These are phyloP conservation scores for Darevskia nairensis DNA, from an alignment of 2,797 vertebrate species.

Conservation along the genomic window DNA sequence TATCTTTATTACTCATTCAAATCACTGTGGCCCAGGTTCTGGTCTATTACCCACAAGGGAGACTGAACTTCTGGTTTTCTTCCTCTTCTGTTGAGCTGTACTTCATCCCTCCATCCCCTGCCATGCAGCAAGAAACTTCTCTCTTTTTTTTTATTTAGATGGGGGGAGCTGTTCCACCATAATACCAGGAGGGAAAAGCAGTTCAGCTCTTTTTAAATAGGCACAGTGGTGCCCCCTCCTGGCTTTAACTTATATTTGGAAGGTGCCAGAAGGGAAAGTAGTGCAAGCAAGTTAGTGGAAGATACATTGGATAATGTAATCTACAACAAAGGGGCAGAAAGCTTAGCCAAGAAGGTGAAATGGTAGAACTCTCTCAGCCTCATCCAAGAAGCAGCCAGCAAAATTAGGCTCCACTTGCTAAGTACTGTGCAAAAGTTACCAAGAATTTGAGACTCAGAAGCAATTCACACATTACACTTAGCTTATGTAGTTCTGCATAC, in stretches of 20 bases:
- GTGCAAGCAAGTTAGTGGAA: background rate
- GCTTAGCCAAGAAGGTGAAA: background rate
- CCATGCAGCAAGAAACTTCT: constrained; percentile 1
- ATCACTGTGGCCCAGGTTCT: constrained; percentile 35
- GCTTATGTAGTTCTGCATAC: background rate
- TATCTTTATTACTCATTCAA: constrained; percentile 50
- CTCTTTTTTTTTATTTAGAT: background rate
- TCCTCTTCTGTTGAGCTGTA: background rate
- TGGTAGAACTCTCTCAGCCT: background rate
- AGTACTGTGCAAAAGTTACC: background rate
- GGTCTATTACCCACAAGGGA: background rate
- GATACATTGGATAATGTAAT: background rate
- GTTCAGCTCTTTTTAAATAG: constrained; percentile 5
- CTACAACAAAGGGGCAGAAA: background rate
- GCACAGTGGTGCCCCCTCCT: constrained; percentile 15
- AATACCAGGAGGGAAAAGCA: background rate
- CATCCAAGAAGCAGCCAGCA: background rate
- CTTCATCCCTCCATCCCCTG: background rate
- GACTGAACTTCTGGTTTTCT: background rate
- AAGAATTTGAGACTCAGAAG: background rate
- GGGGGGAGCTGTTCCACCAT: background rate
- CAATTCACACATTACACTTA: background rate
- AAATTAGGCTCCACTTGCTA: background rate
- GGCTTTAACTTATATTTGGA: constrained; percentile 5
- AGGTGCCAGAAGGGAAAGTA: background rate